Evolutionary conservation across 2,797 vertebrate genomes (phyloP), one percentile per base, ranked within the genome.

Genomic region (Lithobates pipiens): DNA sequence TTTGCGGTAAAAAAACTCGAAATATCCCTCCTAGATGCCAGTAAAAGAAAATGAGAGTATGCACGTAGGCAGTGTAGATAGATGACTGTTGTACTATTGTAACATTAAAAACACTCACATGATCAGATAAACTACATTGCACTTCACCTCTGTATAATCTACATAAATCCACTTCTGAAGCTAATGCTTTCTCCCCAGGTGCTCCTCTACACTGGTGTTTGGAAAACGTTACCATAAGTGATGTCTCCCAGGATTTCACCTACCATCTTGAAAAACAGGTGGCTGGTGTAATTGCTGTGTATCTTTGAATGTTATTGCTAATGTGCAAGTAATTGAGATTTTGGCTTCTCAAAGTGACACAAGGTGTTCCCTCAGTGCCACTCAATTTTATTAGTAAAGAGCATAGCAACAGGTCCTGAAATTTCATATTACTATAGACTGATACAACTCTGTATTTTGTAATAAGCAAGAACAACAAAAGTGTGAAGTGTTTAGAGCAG

Each of bases 231-330:
- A 57, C 65, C 46, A 84, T 77, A 84, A 84, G 82, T 77, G 74
- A 54, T 84, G 44, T 84, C 82, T 84, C 74, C 18, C 25, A 36
- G 75, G 82, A 84, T 57, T 84, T 84, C 32, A 77, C 57, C 65
- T 84, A 70, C 82, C 74, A 84, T 84, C 82, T 84, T 84, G 82
- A 42, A 84, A 69, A 84, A 71, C 82, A 84, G 82, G 82, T 84
- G 82, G 82, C 67, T 84, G 15, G 16, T 84, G 42, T 84, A 84
- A 77, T 84, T 77, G 75, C 74, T 70, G 82, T 84, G 67, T 77
- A 42, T 69, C 61, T 83, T 76, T 25, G 39, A 68, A 57, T 76
- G 15, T 34, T 77, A 70, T 71, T 34, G n/a, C 65, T 77, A 71
- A 84, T 84, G 74, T 84, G 61, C 76, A 23, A 25, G 69, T 73